Conservation (phyloP, 2,888 invertebrate species). For the Idaea aversata region DNA sequence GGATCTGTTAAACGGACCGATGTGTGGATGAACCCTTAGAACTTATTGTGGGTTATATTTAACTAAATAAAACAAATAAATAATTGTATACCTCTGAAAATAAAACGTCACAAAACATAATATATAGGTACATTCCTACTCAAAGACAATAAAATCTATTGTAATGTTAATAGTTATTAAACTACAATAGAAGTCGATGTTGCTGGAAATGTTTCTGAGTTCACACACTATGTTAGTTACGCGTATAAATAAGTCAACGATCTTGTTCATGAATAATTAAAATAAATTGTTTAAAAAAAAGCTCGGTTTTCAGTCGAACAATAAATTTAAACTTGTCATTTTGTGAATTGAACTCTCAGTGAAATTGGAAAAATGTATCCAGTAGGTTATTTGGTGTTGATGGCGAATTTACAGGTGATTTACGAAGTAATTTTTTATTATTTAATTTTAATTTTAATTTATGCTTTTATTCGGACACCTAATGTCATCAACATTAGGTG, state of each 20-base stretch:
- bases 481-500: too few species aligned
- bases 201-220: constrained; percentile 40
- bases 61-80: too few species aligned
- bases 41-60: not conserved
- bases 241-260: constrained; percentile 43
- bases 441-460: not conserved
- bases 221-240: constrained; percentile 36
- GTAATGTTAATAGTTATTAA: constrained; percentile 20
- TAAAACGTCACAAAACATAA: not conserved
- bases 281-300: constrained; percentile 42
- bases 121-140: not conserved
- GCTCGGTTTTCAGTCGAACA: constrained; percentile 20
- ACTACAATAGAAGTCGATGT: constrained; percentile 12
- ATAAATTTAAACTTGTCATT: constrained; percentile 22
- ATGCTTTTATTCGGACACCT: constrained; percentile 6
- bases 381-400: constrained; percentile 40
- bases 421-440: not conserved
- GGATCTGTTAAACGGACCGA: too few species aligned
- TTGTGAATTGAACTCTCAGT: constrained; percentile 12
- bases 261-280: constrained; percentile 42
- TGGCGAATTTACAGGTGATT: constrained; percentile 45
- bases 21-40: too few species aligned
- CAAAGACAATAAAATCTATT: constrained; percentile 8
- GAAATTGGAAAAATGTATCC: not conserved
- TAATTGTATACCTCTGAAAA: not conserved